These are phyloP conservation scores for Serranus cabrilla DNA, from an alignment of 2,797 vertebrate genomes.

Conservation along the genomic window DNA sequence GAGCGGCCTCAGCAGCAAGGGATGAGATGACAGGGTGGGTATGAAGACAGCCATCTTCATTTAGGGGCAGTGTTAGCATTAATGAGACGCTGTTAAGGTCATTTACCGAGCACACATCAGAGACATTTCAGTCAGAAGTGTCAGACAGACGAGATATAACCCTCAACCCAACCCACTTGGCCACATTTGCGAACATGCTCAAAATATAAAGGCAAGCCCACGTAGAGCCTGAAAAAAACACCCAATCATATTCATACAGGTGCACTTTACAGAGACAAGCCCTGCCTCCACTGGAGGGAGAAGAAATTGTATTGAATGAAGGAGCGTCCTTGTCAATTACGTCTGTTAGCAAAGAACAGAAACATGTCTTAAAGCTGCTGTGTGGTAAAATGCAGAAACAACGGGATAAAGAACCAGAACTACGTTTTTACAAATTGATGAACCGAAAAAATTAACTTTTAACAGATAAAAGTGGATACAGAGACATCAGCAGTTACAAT, in stretches of 20 bases:
- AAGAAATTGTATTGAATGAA: too few species aligned
- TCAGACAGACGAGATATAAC: constrained; percentile 20
- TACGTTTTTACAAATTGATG: too few species aligned
- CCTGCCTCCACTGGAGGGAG: too few species aligned
- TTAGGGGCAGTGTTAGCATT: constrained; percentile 40
- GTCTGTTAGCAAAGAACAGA: too few species aligned
- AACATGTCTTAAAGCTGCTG: too few species aligned
- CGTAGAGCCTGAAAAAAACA: background rate
- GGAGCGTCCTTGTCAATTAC: too few species aligned
- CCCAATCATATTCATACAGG: background rate
- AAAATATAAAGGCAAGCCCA: background rate
- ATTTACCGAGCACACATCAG: constrained; percentile 5
- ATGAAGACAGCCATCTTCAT: constrained; percentile 56
- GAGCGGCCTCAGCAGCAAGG: constrained; percentile 31
- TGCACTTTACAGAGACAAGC: background rate
- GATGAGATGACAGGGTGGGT: constrained; percentile 19
- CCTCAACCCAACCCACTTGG: constrained; percentile 17
- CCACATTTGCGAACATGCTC: background rate
- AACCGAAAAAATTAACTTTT: too few species aligned
- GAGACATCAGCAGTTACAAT: too few species aligned
- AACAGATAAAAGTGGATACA: too few species aligned
- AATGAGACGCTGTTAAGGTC: constrained; percentile 59
- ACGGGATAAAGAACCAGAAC: too few species aligned
- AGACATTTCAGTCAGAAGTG: constrained; percentile 19
- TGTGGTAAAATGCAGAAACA: too few species aligned